Evolutionary conservation across 2,888 invertebrate genomes (phyloP).

Genomic region (Neoascia interrupta): DNA sequence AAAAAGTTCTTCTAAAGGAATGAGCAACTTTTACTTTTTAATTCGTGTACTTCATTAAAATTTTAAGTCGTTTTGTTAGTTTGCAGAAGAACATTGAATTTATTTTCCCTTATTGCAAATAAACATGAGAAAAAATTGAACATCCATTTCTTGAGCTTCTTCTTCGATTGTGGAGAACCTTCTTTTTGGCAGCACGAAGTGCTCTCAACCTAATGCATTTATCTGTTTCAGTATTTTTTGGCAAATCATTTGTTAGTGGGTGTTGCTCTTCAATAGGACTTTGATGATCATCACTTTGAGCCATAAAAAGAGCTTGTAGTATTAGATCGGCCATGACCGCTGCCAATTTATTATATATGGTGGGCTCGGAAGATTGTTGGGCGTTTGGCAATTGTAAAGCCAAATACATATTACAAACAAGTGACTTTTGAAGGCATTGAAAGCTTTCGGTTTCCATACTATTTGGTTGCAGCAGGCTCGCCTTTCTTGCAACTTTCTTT

Average conservation of each 20-base stretch:
- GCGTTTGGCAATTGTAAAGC: slow-evolving; percentile 24
- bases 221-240: slow-evolving; percentile 11
- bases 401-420: slow-evolving; percentile 49
- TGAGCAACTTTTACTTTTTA: not conserved
- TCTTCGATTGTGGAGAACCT: too few relatives aligned
- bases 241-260: not conserved
- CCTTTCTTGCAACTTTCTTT: slow-evolving; percentile 14
- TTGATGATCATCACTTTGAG: slow-evolving; percentile 4
- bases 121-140: slow-evolving; percentile 16
- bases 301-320: slow-evolving; percentile 41
- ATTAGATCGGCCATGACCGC: slow-evolving; percentile 38
- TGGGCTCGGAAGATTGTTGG: slow-evolving; percentile 15
- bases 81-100: slow-evolving; percentile 31
- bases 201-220: slow-evolving; percentile 16
- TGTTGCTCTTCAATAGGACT: not conserved
- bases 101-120: slow-evolving; percentile 24
- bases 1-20: slow-evolving; percentile 7
- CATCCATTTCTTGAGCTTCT: not conserved
- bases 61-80: too few relatives aligned
- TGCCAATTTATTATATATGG: slow-evolving; percentile 44
- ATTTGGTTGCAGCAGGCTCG: not conserved
- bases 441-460: slow-evolving; percentile 37
- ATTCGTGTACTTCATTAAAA: not conserved
- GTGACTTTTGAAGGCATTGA: slow-evolving; percentile 38
- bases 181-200: slow-evolving; percentile 33